Percentiles rank a stretch among this genome's conserved stretches.
Evolutionary conservation across 2,888 invertebrate genomes (phyloP).

Genomic region (Cheilosia soror): DNA sequence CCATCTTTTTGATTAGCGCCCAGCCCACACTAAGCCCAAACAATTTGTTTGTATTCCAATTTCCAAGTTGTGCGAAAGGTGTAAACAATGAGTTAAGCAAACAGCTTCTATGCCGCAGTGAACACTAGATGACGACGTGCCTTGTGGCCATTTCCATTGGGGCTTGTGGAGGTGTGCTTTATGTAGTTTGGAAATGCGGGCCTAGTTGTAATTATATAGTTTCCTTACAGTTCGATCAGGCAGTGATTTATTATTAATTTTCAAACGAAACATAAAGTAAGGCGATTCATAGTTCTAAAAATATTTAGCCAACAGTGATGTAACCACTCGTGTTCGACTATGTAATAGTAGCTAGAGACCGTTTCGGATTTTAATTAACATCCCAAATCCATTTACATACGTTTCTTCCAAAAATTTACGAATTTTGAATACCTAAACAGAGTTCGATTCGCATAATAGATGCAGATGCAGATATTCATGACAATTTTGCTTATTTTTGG

Average conservation of each 20-base stretch:
- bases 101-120: not conserved
- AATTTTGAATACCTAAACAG: no score
- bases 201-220: slow-evolving; percentile 5
- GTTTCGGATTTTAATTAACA: no score
- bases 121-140: not conserved
- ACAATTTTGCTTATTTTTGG: no score
- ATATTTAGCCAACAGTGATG: slow-evolving; percentile 43
- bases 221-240: slow-evolving; percentile 20
- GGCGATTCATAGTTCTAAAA: slow-evolving; percentile 42
- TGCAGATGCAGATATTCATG: no score
- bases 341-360: no score
- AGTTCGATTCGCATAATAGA: no score
- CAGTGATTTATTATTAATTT: slow-evolving; percentile 1
- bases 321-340: slow-evolving; percentile 22
- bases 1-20: slow-evolving; percentile 29
- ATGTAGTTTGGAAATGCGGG: not conserved
- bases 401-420: no score
- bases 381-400: no score
- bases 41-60: not conserved
- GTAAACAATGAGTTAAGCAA: slow-evolving; percentile 7
- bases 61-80: not conserved
- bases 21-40: not conserved
- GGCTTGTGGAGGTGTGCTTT: slow-evolving; percentile 12
- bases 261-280: not conserved
- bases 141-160: not conserved